Base-by-base conservation (phyloP, 2,797 vertebrate species). In the Syngnathus rostellatus region DNA sequence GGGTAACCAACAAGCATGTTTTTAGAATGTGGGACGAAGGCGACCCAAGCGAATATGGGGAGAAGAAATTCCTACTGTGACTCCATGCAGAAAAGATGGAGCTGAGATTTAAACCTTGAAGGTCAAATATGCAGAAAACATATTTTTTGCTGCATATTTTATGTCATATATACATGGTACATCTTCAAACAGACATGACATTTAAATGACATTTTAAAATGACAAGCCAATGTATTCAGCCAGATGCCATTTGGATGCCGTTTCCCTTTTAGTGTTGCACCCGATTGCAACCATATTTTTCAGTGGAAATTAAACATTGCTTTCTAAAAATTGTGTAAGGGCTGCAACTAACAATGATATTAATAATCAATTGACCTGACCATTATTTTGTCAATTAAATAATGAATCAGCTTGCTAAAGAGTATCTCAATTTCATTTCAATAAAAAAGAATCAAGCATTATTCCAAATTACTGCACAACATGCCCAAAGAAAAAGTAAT, bases 161-260 rank as follows among this genome's bases (percentile, higher is more conserved):
- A 58, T 58, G 55, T 17, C 55, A 58, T 16, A 58, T 37, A 31
- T 10, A 57, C 31, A 37, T 31, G 12, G 54, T 57, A 37, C 31
- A 58, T 58, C 55, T 58, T 58, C 55, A 58, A 58, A 37, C 31
- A 31, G 55, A 38, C 14, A 38, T 58, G 55, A 25, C 55, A 58
- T 58, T 58, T 58, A 58, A 58, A 58, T 58, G 55, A 19, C 55
- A 41, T 66, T 63, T 69, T 58, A 37, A 58, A 58, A 58, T 38
- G 55, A 58, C 55, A 58, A 31, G 11, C 31, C 31, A 37, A 16
- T 14, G 37, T 58, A 1, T 58, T 58, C 14, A 38, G 31, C 31
- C 17, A 38, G 55, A 31, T 58, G 55, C 25, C 2, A 58, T 37
- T 16, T 58, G 14, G 55, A 58, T 38, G 14, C 31, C 16, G 31